These are phyloP conservation scores for Sinopyrophorus schimmeli DNA, from an alignment of 2,888 invertebrate species.

Conservation along the genomic window DNA sequence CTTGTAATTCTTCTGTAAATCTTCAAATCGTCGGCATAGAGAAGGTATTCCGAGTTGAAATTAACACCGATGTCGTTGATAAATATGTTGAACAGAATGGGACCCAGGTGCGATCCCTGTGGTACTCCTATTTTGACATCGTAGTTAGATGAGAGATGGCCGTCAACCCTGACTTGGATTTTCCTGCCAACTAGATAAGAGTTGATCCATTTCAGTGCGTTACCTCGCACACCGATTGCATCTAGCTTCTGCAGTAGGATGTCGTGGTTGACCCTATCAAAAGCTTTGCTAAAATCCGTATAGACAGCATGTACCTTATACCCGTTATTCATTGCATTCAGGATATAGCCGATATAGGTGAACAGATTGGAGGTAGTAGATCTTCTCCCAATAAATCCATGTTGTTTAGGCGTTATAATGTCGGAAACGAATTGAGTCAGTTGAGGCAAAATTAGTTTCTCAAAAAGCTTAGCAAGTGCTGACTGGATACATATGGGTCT, in stretches of 20 bases:
- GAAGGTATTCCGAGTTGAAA: background rate
- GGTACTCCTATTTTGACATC: background rate
- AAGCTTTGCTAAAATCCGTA: background rate
- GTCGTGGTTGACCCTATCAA: too few relatives aligned
- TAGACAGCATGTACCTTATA: too few relatives aligned
- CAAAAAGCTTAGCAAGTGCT: background rate
- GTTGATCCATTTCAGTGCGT: background rate
- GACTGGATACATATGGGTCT: background rate
- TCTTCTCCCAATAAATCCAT: background rate
- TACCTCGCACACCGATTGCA: background rate
- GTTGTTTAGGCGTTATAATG: background rate
- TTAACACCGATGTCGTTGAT: slow-evolving; percentile 1
- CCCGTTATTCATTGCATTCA: too few relatives aligned
- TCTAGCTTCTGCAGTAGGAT: too few relatives aligned
- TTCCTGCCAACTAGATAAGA: background rate
- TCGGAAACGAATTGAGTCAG: too few relatives aligned
- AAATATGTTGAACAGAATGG: background rate
- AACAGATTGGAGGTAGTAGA: background rate
- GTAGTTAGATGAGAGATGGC: background rate
- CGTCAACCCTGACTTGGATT: background rate
- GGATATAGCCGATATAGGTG: too few relatives aligned
- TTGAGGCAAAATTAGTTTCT: background rate
- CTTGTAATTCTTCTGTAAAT: background rate
- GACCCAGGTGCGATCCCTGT: slow-evolving; percentile 4
- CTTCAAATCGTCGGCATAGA: background rate